Conservation (phyloP, 2,113 vertebrate genomes). For the Alexandromys fortis region DNA sequence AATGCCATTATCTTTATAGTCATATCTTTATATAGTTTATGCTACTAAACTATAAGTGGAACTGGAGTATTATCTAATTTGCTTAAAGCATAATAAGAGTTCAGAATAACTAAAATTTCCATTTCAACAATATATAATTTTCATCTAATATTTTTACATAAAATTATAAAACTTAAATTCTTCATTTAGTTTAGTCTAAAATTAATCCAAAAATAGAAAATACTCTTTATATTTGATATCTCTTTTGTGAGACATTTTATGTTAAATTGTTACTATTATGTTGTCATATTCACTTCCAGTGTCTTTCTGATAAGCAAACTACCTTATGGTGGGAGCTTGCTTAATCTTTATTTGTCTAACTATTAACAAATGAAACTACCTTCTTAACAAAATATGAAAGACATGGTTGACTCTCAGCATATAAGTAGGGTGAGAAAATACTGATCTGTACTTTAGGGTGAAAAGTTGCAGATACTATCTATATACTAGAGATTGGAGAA, state of each 20-base stretch:
- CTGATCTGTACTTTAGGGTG: background rate
- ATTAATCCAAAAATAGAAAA: background rate
- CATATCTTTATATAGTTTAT: background rate
- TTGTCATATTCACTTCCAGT: background rate
- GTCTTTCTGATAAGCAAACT: background rate
- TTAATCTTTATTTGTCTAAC: background rate
- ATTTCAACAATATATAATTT: background rate
- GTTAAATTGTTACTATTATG: background rate
- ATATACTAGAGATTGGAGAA: background rate
- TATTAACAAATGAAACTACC: background rate
- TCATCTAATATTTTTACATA: background rate
- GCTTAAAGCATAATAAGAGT: background rate
- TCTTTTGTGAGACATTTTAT: background rate
- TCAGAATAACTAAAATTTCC: background rate
- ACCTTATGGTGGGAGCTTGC: background rate
- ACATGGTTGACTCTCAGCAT: background rate
- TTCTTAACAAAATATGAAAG: background rate
- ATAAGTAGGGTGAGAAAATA: background rate
- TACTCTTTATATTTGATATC: background rate
- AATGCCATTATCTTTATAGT: background rate
- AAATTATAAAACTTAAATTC: background rate
- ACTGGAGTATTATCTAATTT: background rate
- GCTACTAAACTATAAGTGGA: background rate
- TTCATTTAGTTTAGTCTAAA: background rate
- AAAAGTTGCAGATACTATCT: background rate